Evolutionary conservation across 2,113 vertebrate genomes (phyloP).

Genomic region (Eidolon helvum): DNA sequence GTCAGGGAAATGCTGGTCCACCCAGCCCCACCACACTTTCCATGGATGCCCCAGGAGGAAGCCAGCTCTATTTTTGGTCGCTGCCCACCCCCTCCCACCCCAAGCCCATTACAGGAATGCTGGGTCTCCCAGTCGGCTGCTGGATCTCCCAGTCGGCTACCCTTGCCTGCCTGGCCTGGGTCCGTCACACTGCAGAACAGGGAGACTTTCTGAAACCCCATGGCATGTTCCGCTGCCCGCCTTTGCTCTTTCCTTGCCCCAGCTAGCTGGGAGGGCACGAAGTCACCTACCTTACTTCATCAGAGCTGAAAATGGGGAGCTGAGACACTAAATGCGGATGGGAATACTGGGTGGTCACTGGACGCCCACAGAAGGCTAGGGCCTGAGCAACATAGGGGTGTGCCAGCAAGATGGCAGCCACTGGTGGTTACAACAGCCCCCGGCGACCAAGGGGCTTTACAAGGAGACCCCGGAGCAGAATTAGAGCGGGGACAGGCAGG

Average conservation of each 20-base stretch:
- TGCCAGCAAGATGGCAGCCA: background rate
- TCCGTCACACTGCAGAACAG: too few species aligned
- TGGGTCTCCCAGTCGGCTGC: fast-evolving
- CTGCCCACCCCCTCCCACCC: background rate
- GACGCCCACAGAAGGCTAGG: background rate
- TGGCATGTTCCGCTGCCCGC: too few species aligned
- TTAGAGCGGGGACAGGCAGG: background rate
- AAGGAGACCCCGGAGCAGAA: background rate
- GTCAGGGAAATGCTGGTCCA: background rate
- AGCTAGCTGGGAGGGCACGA: background rate
- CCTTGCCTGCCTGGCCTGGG: background rate
- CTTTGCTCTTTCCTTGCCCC: background rate
- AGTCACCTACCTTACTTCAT: background rate
- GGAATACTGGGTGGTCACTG: fast-evolving
- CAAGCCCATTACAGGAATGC: background rate
- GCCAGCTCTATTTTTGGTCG: background rate
- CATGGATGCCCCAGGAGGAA: background rate
- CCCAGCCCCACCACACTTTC: background rate
- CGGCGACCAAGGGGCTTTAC: background rate
- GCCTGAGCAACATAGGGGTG: background rate
- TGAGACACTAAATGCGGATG: background rate
- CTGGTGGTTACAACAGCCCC: background rate
- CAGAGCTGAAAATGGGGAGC: background rate
- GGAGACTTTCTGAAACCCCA: background rate
- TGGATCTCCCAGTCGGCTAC: fast-evolving